A percentile compares a stretch with the other conserved stretches of the same genome.
Conservation (phyloP, 2,888 invertebrate genomes). For the Leptarthrus brevirostris region DNA sequence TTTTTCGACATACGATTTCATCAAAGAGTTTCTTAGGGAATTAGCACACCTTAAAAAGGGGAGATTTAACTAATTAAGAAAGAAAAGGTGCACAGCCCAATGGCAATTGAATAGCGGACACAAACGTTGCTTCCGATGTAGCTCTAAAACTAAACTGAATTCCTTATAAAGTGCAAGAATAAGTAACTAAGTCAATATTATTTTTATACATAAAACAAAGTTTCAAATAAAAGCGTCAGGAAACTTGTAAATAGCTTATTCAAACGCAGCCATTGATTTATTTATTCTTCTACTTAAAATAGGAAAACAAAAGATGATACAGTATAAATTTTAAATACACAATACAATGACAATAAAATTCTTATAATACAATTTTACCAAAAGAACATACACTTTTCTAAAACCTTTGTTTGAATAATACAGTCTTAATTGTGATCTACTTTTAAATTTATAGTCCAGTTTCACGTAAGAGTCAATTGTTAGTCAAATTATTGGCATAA, state of each 20-base stretch:
- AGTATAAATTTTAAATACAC: neutral
- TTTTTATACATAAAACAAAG: neutral
- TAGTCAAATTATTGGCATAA: too few relatives aligned
- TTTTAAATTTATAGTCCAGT: too few relatives aligned
- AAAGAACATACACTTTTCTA: too few relatives aligned
- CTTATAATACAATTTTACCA: too few relatives aligned
- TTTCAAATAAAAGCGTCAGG: too few relatives aligned
- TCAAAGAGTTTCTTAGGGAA: slow-evolving; percentile 73
- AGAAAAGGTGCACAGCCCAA: neutral
- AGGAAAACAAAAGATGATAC: neutral
- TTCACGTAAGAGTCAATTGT: too few relatives aligned
- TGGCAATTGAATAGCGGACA: too few relatives aligned
- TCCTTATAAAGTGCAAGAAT: neutral
- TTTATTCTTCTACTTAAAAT: neutral
- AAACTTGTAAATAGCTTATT: too few relatives aligned
- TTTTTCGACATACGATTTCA: slow-evolving; percentile 92
- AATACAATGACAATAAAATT: neutral
- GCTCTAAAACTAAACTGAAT: neutral
- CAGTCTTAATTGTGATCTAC: too few relatives aligned
- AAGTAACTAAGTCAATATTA: slow-evolving; percentile 2
- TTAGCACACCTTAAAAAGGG: slow-evolving; percentile 63
- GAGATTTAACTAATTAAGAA: slow-evolving; percentile 53
- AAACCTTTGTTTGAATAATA: too few relatives aligned
- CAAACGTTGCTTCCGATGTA: neutral
- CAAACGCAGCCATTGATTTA: neutral